phyloP scores from a whole-genome alignment of 2,888 invertebrate genomes.

The Carcina quercana region DNA sequence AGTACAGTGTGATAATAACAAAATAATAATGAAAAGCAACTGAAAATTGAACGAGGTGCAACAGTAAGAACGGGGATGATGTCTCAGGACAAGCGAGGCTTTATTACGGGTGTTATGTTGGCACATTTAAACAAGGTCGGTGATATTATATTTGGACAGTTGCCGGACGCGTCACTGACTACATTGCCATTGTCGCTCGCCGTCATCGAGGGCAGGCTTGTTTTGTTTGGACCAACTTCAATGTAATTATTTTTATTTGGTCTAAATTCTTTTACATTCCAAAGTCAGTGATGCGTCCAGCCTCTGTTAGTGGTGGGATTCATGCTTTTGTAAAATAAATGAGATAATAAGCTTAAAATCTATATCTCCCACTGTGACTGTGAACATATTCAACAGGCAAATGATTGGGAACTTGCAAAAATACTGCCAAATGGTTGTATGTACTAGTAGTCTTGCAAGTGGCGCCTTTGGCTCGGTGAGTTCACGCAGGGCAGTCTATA shows the following conservation, averaged over 20 bases:
- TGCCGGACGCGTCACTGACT: conserved; percentile 18
- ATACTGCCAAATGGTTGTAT: conserved; percentile 48
- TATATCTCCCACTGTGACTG: conserved; percentile 66
- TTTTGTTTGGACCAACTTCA: too few species aligned
- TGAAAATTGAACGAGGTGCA: conserved; percentile 74
- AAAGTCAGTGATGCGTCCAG: conserved; percentile 26
- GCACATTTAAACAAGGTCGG: conserved; percentile 67
- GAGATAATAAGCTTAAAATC: conserved; percentile 65
- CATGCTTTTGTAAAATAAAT: conserved; percentile 58
- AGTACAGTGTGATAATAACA: conserved; percentile 65
- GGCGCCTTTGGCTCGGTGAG: conserved; percentile 48
- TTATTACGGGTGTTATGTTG: conserved; percentile 66
- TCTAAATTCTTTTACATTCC: too few species aligned
- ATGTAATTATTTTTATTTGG: too few species aligned
- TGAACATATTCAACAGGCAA: conserved; percentile 63
- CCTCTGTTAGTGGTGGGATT: conserved; percentile 43
- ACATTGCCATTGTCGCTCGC: too few species aligned
- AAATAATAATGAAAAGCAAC: conserved; percentile 66
- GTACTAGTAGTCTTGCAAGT: conserved; percentile 62
- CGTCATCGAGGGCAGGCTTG: too few species aligned
- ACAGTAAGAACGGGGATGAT: conserved; percentile 71
- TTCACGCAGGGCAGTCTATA: conserved; percentile 38
- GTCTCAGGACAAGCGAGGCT: conserved; percentile 72
- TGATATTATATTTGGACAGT: conserved; percentile 45
- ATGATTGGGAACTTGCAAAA: conserved; percentile 66